A percentile compares a stretch with the other conserved stretches of the same genome.
Evolutionary conservation across 2,797 vertebrate genomes (phyloP).

Genomic region (Geotrypetes seraphini): DNA sequence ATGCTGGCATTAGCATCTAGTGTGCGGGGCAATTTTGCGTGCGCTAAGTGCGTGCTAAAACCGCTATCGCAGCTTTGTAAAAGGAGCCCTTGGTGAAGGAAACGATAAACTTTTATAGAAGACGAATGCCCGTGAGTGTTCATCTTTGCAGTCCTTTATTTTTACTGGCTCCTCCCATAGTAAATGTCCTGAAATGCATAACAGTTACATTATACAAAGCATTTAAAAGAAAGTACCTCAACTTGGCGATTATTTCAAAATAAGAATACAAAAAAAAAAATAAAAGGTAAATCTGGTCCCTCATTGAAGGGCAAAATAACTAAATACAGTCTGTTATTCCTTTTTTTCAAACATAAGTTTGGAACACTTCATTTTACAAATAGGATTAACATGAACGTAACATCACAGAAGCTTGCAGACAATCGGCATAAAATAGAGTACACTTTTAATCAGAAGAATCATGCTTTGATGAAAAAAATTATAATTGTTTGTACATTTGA

Average conservation of each 20-base stretch:
- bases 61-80: no score
- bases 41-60: no score
- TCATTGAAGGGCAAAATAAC: slow-evolving; percentile 79
- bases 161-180: slow-evolving; percentile 95
- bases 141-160: slow-evolving; percentile 96
- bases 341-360: slow-evolving; percentile 75
- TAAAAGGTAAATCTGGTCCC: slow-evolving; percentile 75
- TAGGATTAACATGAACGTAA: slow-evolving; percentile 96
- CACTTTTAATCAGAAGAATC: slow-evolving; percentile 94
- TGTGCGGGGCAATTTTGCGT: no score
- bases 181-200: slow-evolving; percentile 97
- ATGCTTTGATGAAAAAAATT: slow-evolving; percentile 95
- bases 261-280: slow-evolving; percentile 94
- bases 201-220: slow-evolving; percentile 99
- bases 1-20: no score
- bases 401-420: slow-evolving; percentile 96
- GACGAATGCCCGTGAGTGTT: slow-evolving; percentile 27
- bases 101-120: no score
- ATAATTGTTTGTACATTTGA: slow-evolving; percentile 90
- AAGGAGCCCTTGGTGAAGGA: no score
- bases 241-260: slow-evolving; percentile 94
- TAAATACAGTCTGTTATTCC: slow-evolving; percentile 83
- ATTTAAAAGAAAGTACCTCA: slow-evolving; percentile 99
- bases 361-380: slow-evolving; percentile 85
- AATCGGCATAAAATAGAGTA: slow-evolving; percentile 92